phyloP scores from a whole-genome alignment of 2,113 vertebrate species.

The Brachypteracias leptosomus region DNA sequence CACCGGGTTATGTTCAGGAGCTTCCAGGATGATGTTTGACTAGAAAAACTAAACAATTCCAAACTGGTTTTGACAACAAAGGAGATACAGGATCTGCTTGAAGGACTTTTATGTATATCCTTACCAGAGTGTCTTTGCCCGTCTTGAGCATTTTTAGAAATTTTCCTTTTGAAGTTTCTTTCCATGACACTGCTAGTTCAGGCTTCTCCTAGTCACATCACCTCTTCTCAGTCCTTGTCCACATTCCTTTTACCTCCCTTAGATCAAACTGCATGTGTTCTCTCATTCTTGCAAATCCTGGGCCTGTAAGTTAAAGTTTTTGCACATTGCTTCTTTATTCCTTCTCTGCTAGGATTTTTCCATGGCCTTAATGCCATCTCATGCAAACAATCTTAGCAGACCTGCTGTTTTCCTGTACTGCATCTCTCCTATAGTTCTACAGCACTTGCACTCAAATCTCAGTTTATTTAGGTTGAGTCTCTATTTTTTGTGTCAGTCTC shows the following conservation, averaged over 20 bases:
- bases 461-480: background rate
- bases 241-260: background rate
- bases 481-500: background rate
- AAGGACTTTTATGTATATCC: background rate
- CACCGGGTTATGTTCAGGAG: background rate
- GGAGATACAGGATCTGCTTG: background rate
- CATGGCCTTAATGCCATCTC: background rate
- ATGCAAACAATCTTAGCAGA: background rate
- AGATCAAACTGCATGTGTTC: background rate
- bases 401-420: background rate
- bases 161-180: background rate
- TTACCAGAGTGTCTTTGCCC: background rate
- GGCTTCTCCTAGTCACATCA: background rate
- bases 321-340: background rate
- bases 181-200: background rate
- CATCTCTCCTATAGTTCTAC: background rate
- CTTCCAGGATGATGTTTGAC: background rate
- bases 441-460: background rate
- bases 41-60: background rate
- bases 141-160: background rate
- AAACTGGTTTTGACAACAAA: background rate
- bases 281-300: background rate
- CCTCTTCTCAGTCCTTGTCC: background rate
- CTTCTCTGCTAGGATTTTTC: background rate
- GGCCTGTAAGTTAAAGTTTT: background rate